Evolutionary conservation across 2,888 invertebrate genomes (phyloP).

Genomic region (Unio pictorum): DNA sequence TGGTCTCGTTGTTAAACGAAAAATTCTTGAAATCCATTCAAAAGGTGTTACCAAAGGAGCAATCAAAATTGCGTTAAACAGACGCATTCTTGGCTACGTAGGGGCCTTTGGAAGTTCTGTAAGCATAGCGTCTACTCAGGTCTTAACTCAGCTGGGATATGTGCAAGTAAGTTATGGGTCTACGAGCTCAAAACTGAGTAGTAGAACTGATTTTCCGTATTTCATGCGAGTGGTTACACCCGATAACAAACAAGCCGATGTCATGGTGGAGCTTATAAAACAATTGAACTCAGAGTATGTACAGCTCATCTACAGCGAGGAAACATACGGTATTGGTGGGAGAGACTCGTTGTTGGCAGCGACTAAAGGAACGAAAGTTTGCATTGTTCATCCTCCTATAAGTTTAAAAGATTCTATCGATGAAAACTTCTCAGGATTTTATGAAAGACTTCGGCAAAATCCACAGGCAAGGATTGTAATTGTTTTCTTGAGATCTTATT

Average conservation of each 20-base stretch:
- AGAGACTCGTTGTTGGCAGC: neutral
- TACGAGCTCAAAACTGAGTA: neutral
- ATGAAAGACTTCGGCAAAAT: slow-evolving; percentile 13
- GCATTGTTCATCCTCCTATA: slow-evolving; percentile 9
- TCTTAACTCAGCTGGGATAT: neutral
- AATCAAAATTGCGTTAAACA: neutral
- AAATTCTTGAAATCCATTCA: neutral
- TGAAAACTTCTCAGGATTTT: slow-evolving; percentile 10
- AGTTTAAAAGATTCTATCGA: slow-evolving; percentile 10
- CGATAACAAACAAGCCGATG: neutral
- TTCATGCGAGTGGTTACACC: neutral
- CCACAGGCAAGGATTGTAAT: slow-evolving; percentile 31
- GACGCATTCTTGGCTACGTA: neutral
- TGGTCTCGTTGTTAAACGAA: neutral
- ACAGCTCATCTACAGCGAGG: slow-evolving; percentile 3
- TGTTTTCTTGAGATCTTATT: slow-evolving; percentile 24
- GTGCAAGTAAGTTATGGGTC: slow-evolving; percentile 3
- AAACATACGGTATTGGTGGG: neutral
- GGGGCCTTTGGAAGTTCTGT: neutral
- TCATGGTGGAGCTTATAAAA: neutral
- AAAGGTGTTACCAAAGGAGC: neutral
- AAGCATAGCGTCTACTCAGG: neutral
- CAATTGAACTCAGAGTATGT: neutral
- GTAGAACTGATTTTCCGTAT: neutral
- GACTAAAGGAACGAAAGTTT: slow-evolving; percentile 2